Evolutionary conservation across 2,888 invertebrate species (phyloP).

Genomic region (Tetrapedia diversipes): DNA sequence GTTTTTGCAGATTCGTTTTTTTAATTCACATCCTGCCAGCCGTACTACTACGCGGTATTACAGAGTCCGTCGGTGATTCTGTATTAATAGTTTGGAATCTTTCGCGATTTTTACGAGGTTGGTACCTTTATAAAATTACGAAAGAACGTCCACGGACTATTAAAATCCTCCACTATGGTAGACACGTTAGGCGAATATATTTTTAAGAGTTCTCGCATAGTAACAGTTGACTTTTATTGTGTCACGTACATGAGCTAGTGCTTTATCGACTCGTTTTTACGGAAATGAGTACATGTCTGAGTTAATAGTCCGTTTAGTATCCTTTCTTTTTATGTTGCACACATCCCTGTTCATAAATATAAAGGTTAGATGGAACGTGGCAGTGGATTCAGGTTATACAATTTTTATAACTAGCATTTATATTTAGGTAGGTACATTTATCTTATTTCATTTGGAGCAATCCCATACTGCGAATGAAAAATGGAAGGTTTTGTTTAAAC

Average conservation of each 20-base stretch:
- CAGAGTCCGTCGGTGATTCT: constrained; percentile 17
- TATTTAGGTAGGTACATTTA: no score
- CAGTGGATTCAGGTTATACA: no score
- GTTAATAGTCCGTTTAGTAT: constrained; percentile 12
- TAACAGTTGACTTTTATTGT: constrained; percentile 31
- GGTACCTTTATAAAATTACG: constrained; percentile 35
- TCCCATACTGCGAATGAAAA: no score
- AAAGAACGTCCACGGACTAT: constrained; percentile 23
- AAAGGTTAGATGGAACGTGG: no score
- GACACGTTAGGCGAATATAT: constrained; percentile 15
- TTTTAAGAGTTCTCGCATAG: constrained; percentile 14
- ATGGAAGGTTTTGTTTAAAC: no score
- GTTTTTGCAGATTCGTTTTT: constrained; percentile 29
- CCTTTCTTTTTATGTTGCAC: no score
- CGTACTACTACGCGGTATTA: constrained; percentile 18
- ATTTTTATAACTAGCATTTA: no score
- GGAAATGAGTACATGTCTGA: constrained; percentile 7
- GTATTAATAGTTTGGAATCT: constrained; percentile 29
- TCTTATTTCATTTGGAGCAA: no score
- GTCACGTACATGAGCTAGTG: neutral
- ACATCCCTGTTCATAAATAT: no score
- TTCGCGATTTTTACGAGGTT: constrained; percentile 37
- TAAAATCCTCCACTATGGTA: constrained; percentile 29
- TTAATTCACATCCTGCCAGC: constrained; percentile 2
- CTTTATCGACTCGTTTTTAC: constrained; percentile 20